A percentile compares a stretch with the other conserved stretches of the same genome.
Conservation (phyloP, 1,140 invertebrate genomes). For the Galendromus occidentalis region DNA sequence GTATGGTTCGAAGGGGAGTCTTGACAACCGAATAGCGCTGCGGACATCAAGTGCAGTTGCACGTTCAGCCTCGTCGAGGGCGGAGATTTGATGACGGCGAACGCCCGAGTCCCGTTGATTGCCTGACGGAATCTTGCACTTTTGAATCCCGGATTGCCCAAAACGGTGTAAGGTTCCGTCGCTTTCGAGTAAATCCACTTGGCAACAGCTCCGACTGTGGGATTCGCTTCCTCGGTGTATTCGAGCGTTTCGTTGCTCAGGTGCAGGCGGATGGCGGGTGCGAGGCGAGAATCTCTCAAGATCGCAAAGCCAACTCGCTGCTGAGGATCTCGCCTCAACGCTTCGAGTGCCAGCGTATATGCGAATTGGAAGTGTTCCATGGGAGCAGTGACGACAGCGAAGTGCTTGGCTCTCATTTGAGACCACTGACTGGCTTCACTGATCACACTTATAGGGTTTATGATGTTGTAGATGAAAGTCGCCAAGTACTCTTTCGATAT, state of each 20-base stretch:
- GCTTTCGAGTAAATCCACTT: background rate
- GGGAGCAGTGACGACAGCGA: background rate
- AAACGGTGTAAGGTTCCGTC: background rate
- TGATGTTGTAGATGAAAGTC: background rate
- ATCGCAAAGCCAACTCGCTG: background rate
- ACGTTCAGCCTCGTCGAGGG: background rate
- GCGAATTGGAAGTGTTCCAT: background rate
- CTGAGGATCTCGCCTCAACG: background rate
- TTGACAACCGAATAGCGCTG: background rate
- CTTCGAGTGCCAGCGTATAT: background rate
- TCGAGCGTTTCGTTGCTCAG: background rate
- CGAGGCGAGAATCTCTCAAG: background rate
- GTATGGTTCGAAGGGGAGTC: background rate
- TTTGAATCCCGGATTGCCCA: background rate
- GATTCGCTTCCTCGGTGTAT: background rate
- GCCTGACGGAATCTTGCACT: background rate
- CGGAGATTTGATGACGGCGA: background rate
- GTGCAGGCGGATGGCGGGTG: background rate
- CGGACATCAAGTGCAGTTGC: background rate
- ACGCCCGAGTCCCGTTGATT: background rate
- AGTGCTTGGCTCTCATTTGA: background rate
- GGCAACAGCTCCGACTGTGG: background rate
- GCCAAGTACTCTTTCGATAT: background rate
- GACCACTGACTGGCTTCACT: background rate
- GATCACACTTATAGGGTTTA: background rate